Evolutionary conservation across 2,888 invertebrate species (phyloP), one percentile per base, ranked within the genome.

Genomic region (Thecophora atra): DNA sequence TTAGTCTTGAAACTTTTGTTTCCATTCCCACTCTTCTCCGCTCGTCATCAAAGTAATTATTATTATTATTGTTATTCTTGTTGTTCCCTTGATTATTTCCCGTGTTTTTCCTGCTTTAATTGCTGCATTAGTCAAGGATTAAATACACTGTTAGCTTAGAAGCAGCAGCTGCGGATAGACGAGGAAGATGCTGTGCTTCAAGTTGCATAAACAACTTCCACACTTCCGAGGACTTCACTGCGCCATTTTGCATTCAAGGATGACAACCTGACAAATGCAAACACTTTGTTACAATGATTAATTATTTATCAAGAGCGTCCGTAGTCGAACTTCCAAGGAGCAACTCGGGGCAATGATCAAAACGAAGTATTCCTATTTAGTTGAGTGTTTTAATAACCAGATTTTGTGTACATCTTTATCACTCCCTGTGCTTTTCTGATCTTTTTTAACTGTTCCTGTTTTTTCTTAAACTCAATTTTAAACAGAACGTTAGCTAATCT

Each of bases 101-200:
- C n/a, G 7, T n/a, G 19, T n/a, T 58, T 37, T 58, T 44, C 44
- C 15, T 19, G 47, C 26, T 47, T 60, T 70, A 70, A 70, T 70
- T 70, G 69, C 62, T 26, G 44, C 44, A 70, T 70, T 70, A 70
- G 69, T 62, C 58, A 60, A 51, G n/a, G 60, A 62, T 24, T n/a
- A 51, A 62, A 47, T 70, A 19, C 26, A 44, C 69, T 28, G 30
- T 56, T 17, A 17, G 17, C 56, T 56, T 44, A 28, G 64, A 15
- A 58, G 58, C 28, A 15, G 58, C 24, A 47, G 6, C 47, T 47
- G 47, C 47, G n/a, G 47, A n/a, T n/a, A 17, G 47, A 47, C 47
- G 17, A n/a, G 17, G 47, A 3, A 8, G 4, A 5, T n/a, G 11
- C 47, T 15, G 17, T 47, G 47, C 37, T 37, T 37, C 37, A 11